Base-by-base conservation (phyloP, 2,797 vertebrate species). In the Craterocephalus amniculus region DNA sequence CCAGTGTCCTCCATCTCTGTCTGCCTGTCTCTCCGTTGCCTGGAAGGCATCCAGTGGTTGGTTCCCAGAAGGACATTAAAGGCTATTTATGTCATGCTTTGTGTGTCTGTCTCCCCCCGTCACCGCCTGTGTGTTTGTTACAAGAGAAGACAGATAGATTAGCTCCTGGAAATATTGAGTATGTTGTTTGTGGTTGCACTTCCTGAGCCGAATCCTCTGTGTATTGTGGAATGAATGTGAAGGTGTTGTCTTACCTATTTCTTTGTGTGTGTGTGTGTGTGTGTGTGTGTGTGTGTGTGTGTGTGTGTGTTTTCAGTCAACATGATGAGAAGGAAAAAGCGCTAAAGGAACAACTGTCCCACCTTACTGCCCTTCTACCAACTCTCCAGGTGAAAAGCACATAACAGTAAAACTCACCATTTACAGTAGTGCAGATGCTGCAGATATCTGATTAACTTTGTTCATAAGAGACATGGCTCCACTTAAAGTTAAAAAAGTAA, bases 311-410 rank as follows among this genome's bases (percentile, higher is more conserved):
- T 76, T 87, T 70, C 91, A 97, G 96, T 81, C 96, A 97, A 73
- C 95, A 97, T 0, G 94, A 97, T 84, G 96, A 98, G 89, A 97
- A 97, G 87, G 96, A 97, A 90, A 95, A 93, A 77, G 95, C 95
- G 0, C 95, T 98, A 63, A 97, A 96, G 88, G 95, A 95, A 29
- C 97, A 99, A 83, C 95, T 97, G 0, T 93, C 94, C 14, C 95
- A 96, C 84, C 89, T 97, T 9, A 95, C 96, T 8, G 93, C 95
- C 4, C 91, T 97, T 64, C 88, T 97, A 35, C 97, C 97, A 65
- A 97, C 95, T 4, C 89, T 93, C 4, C 91, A 94, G 92, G 93
- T 92, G 72, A 24, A 35, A 54, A 35, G 34, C 34, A 49, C 12
- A 58, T 29, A 11, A 38, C 27, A 20, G 43, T 54, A 11, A 20